Evolutionary conservation across 2,888 invertebrate species (phyloP).

Genomic region (Smittia sp.): DNA sequence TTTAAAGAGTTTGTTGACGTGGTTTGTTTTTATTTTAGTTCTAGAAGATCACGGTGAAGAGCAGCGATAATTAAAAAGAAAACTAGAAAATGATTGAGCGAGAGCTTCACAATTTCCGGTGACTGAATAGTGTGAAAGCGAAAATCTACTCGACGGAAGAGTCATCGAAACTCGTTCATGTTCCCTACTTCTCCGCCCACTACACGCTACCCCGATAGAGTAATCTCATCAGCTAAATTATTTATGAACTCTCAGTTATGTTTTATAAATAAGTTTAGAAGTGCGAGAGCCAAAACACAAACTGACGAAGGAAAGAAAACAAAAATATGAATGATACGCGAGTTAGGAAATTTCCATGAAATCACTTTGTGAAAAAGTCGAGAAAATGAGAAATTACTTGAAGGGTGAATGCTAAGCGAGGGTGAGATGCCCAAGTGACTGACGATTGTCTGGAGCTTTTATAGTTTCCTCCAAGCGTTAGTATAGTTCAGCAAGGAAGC

Average conservation of each 20-base stretch:
- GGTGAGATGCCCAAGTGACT: no score
- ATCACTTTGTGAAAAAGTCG: conserved; percentile 3
- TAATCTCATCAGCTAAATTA: background rate
- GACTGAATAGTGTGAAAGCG: background rate
- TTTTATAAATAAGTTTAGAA: conserved; percentile 24
- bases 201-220: background rate
- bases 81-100: no score
- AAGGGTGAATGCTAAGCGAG: background rate
- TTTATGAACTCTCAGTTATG: conserved; percentile 17
- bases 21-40: background rate
- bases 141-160: no score
- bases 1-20: background rate
- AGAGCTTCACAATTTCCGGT: background rate
- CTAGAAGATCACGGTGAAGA: conserved; percentile 8
- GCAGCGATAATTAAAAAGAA: background rate
- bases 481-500: no score
- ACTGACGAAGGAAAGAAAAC: background rate
- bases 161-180: background rate
- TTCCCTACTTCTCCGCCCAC: background rate
- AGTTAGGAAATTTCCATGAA: background rate
- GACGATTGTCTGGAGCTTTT: no score
- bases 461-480: no score
- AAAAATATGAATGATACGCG: background rate
- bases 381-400: conserved; percentile 14
- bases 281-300: background rate